A percentile compares a stretch with the other conserved stretches of the same genome.
Conservation (phyloP, 2,888 invertebrate genomes). For the Chirona hameri region DNA sequence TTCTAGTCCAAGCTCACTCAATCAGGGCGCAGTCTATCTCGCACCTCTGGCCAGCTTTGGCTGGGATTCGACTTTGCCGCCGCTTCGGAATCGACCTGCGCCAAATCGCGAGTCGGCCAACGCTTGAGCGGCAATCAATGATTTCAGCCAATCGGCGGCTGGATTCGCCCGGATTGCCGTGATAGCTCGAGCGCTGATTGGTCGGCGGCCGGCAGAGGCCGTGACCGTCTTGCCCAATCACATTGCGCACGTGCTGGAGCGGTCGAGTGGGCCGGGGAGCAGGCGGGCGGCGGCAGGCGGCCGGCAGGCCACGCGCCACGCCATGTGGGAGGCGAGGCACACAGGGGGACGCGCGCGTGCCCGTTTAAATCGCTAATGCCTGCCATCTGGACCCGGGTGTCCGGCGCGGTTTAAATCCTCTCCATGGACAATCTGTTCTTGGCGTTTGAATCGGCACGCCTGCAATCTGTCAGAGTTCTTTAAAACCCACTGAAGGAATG, state of each 20-base stretch:
- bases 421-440: slow-evolving; percentile 9
- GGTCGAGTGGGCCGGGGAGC: neutral
- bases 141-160: slow-evolving; percentile 13
- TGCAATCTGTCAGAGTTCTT: slow-evolving; percentile 9
- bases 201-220: neutral
- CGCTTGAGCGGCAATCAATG: slow-evolving; percentile 27
- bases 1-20: neutral
- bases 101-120: slow-evolving; percentile 22
- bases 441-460: neutral
- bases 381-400: neutral
- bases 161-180: slow-evolving; percentile 14
- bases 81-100: neutral
- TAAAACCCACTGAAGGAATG: neutral
- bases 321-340: neutral
- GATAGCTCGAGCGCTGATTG: slow-evolving; percentile 29
- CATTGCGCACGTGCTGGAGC: slow-evolving; percentile 22
- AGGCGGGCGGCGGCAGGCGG: neutral
- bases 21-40: neutral
- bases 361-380: neutral
- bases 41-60: slow-evolving; percentile 4
- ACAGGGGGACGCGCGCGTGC: neutral
- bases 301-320: neutral
- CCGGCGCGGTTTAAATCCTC: neutral
- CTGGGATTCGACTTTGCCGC: slow-evolving; percentile 25
- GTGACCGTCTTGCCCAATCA: slow-evolving; percentile 29